A percentile compares a stretch with the other conserved stretches of the same genome.
phyloP scores from a whole-genome alignment of 1,140 invertebrate species.

The Cherax quadricarinatus region DNA sequence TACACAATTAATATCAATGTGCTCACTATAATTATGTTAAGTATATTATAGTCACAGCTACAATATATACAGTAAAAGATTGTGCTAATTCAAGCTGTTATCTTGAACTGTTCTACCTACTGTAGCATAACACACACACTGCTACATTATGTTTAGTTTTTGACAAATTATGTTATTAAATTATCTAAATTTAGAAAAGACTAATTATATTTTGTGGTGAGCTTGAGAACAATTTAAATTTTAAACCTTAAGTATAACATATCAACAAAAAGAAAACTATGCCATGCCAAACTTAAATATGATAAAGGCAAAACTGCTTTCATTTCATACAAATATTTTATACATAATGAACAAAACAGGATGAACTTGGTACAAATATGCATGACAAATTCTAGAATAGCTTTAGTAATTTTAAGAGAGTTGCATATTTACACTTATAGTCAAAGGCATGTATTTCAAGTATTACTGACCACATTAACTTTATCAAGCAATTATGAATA shows the following conservation, averaged over 20 bases:
- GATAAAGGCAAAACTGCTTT: conserved; percentile 43
- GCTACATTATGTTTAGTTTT: background rate
- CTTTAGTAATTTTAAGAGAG: conserved; percentile 27
- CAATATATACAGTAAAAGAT: conserved; percentile 27
- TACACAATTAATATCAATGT: conserved; percentile 28
- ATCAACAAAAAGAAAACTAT: conserved; percentile 10
- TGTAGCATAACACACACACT: conserved; percentile 4
- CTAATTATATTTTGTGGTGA: background rate
- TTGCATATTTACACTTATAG: background rate
- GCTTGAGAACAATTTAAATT: conserved; percentile 10
- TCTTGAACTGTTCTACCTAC: background rate
- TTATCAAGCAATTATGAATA: background rate
- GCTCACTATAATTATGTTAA: conserved; percentile 13
- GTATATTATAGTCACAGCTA: conserved; percentile 22
- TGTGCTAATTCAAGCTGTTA: background rate
- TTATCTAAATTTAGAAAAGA: background rate
- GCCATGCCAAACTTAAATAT: conserved; percentile 33
- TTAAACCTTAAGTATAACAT: conserved; percentile 21
- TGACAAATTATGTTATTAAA: background rate
- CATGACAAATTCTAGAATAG: conserved; percentile 25
- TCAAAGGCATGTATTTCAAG: background rate
- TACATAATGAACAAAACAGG: conserved; percentile 30
- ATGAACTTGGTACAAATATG: conserved; percentile 14
- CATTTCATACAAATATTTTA: conserved; percentile 64
- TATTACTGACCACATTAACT: conserved; percentile 16